Base-by-base conservation (phyloP, 2,113 vertebrate genomes). In the Gavialis gangeticus region DNA sequence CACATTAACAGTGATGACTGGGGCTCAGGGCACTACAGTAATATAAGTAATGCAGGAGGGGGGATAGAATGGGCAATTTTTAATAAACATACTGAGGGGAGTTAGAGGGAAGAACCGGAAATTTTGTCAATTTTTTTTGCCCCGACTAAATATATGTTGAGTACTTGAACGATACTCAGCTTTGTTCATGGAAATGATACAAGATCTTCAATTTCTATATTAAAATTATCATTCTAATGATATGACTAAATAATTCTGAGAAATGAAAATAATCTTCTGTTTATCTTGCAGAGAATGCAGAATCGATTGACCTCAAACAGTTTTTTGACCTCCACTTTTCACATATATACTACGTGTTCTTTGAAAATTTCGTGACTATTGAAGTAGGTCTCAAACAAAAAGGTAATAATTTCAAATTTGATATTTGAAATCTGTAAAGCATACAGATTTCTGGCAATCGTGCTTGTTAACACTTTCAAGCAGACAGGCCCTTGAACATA, bases 261-360 rank as follows among this genome's bases (percentile, higher is more conserved):
- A 90, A 81, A 58, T 12, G 77, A 37, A 91, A 93, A 25, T 76
- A 80, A 17, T 89, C 6, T 93, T 94, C 79, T 95, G 55, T 97
- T 97, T 98, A 1, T 97, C 96, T 98, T 98, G 89, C 98, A 99
- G 99, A 99, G 97, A 99, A 99, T 90, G 98, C 98, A 7, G 99
- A 99, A 91, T 98, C 99, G 28, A 97, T 98, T 22, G 99, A 99
- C 96, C 98, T 99, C 96, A 99, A 99, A 93, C 99, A 99, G 93
- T 99, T 99, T 98, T 99, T 99, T 10, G 99, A 99, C 91, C 95
- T 98, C 91, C 99, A 99, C 97, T 99, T 99, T 98, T 99, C 99
- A 67, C 99, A 99, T 95, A 99, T 99, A 98, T 99, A 99, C 97
- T 99, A 99, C 97, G 99, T 99, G 91, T 99, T 99, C 97, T 99